A percentile compares a stretch with the other conserved stretches of the same genome.
Evolutionary conservation across 2,113 vertebrate genomes (phyloP).

Genomic region (Carollia perspicillata): DNA sequence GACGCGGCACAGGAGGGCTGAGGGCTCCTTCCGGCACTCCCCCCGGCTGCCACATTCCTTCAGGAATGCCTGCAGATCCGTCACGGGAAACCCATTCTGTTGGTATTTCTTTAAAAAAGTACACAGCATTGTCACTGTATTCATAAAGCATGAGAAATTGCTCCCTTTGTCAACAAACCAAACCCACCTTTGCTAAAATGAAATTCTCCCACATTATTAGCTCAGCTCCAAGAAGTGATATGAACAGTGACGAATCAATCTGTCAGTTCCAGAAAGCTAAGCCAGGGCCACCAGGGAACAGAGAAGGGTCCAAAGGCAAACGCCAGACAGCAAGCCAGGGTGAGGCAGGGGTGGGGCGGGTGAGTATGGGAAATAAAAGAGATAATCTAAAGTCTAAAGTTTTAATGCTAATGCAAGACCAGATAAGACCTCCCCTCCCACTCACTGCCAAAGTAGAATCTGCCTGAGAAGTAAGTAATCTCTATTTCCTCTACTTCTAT

Average conservation of each 20-base stretch:
- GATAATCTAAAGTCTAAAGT: not conserved
- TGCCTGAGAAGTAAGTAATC: not conserved
- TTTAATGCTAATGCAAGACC: not conserved
- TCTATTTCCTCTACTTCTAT: not conserved
- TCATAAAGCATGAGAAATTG: slow-evolving; percentile 35
- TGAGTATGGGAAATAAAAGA: not conserved
- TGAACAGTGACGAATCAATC: not conserved
- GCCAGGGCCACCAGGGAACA: not conserved
- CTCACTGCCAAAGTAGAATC: not conserved
- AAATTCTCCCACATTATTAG: slow-evolving; percentile 19
- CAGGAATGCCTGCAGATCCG: slow-evolving; percentile 93
- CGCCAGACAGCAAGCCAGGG: not conserved
- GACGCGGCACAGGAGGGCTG: slow-evolving; percentile 58
- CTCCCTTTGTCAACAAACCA: not conserved
- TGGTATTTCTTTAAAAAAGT: slow-evolving; percentile 89
- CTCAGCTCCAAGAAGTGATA: slow-evolving; percentile 13
- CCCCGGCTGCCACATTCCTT: slow-evolving; percentile 76
- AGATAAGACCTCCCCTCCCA: not conserved
- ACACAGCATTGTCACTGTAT: slow-evolving; percentile 31
- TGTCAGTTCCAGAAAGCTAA: not conserved
- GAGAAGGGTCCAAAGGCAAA: slow-evolving; percentile 5
- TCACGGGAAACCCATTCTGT: slow-evolving; percentile 89
- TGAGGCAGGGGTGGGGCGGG: not conserved
- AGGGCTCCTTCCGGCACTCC: slow-evolving; percentile 55
- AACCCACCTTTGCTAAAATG: not conserved